Evolutionary conservation across 2,888 invertebrate species (phyloP).

Genomic region (Cephus pygmeus): DNA sequence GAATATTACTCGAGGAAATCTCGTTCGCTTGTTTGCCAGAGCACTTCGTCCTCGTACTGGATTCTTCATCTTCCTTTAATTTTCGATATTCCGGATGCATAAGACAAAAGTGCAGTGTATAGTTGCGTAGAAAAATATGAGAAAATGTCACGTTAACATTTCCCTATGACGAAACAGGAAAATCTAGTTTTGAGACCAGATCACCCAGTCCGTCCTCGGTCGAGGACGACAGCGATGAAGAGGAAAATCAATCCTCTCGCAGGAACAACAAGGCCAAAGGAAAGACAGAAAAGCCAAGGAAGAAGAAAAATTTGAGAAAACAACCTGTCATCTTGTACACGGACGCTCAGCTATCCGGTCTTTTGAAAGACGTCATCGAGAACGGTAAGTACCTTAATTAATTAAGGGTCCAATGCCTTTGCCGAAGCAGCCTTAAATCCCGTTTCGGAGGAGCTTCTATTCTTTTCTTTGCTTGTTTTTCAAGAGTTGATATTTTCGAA

Average conservation of each 20-base stretch:
- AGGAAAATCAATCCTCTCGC: constrained; percentile 38
- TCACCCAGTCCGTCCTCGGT: constrained; percentile 41
- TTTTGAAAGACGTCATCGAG: constrained; percentile 56
- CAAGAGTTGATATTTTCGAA: background rate
- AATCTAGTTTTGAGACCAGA: constrained; percentile 56
- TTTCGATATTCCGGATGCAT: background rate
- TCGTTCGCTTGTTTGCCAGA: background rate
- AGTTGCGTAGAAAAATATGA: background rate
- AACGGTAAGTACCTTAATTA: constrained; percentile 33
- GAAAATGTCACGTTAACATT: background rate
- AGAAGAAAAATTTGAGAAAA: constrained; percentile 25
- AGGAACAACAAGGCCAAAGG: constrained; percentile 15
- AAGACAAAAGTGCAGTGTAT: background rate
- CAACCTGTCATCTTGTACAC: constrained; percentile 49
- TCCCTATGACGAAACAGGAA: constrained; percentile 28
- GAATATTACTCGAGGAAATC: background rate
- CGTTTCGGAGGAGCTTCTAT: background rate
- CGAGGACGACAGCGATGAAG: constrained; percentile 46
- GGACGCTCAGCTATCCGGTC: constrained; percentile 57
- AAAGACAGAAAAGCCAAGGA: constrained; percentile 24
- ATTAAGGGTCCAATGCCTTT: background rate
- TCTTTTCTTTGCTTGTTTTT: background rate
- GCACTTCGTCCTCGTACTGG: background rate
- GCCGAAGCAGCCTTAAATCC: background rate
- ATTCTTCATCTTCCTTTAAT: background rate